Conservation (phyloP, 2,888 invertebrate genomes). For the Netelia fuscicornis region DNA sequence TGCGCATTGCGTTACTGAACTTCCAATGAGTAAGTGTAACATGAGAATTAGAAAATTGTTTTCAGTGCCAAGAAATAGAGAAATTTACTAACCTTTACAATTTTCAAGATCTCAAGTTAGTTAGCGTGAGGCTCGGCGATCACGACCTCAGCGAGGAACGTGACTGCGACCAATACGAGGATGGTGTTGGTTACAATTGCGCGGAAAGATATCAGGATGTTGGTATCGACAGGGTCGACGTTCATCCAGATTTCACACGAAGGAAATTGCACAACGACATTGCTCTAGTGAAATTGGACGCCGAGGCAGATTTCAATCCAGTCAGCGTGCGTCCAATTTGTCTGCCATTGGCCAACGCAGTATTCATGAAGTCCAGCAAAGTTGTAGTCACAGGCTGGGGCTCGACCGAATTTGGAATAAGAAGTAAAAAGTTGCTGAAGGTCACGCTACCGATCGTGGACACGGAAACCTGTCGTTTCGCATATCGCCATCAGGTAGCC, state of each 20-base stretch:
- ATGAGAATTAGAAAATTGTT: background rate
- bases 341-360: constrained; percentile 70
- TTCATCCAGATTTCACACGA: constrained; percentile 71
- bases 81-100: background rate
- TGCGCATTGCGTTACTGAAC: constrained; percentile 74
- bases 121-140: constrained; percentile 76
- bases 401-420: constrained; percentile 66
- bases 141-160: constrained; percentile 71
- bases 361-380: constrained; percentile 3
- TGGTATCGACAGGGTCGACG: constrained; percentile 63
- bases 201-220: constrained; percentile 75
- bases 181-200: constrained; percentile 70
- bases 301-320: constrained; percentile 66
- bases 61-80: background rate
- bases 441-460: constrained; percentile 66
- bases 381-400: constrained; percentile 76
- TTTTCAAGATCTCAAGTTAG: constrained; percentile 64
- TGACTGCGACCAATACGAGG: constrained; percentile 73
- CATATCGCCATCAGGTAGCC: constrained; percentile 64
- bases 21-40: constrained; percentile 64
- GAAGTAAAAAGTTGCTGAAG: constrained; percentile 68
- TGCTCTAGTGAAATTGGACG: constrained; percentile 72
- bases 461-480: constrained; percentile 58
- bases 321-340: constrained; percentile 74
- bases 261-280: constrained; percentile 73